These are phyloP conservation scores for Lacanobia wlatinum DNA, from an alignment of 2,888 invertebrate species.

Conservation along the genomic window DNA sequence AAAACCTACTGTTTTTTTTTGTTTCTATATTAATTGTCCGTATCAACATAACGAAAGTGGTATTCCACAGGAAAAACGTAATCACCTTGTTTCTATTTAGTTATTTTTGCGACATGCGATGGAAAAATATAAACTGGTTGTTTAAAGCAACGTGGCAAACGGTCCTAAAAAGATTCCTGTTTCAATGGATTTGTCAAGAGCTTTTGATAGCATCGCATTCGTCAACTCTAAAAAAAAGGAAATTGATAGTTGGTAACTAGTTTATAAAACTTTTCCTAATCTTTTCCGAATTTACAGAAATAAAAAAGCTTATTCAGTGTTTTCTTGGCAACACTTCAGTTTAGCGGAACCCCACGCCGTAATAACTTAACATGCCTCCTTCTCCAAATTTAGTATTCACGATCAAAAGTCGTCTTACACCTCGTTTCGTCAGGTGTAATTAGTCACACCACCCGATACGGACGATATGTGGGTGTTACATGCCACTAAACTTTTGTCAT, in stretches of 20 bases:
- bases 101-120: neutral
- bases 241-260: neutral
- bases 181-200: neutral
- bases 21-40: neutral
- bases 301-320: neutral
- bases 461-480: constrained; percentile 66
- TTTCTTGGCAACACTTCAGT: constrained; percentile 23
- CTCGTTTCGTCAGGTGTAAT: constrained; percentile 69
- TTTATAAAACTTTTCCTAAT: neutral
- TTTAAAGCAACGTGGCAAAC: too few species aligned
- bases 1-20: too few species aligned
- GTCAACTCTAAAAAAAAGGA: neutral
- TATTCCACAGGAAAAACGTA: neutral
- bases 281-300: neutral
- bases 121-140: neutral
- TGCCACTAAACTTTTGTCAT: constrained; percentile 47
- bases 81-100: neutral
- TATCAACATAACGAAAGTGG: neutral
- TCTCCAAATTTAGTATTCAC: constrained; percentile 53
- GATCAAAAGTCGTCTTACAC: constrained; percentile 54
- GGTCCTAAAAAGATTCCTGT: neutral
- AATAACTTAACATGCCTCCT: constrained; percentile 50
- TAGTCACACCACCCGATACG: constrained; percentile 72
- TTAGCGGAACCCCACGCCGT: constrained; percentile 40
- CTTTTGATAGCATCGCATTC: neutral